Evolutionary conservation across 1,140 invertebrate species (phyloP).

Genomic region (Pachyrhynchus sulphureomaculatus): DNA sequence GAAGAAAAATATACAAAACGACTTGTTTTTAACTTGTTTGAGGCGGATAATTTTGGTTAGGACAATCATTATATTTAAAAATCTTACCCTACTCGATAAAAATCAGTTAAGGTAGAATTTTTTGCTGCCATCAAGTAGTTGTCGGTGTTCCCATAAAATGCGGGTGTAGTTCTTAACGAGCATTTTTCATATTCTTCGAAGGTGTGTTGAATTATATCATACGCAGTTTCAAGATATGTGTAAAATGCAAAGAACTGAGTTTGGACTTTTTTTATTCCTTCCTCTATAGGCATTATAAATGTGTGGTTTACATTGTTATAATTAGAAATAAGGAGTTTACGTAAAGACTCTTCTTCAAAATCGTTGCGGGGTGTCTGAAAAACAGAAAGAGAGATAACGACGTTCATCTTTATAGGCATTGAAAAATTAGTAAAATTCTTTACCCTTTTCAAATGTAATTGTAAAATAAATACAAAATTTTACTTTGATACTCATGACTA

Average conservation of each 20-base stretch:
- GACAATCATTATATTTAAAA: too few relatives aligned
- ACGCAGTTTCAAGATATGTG: neutral
- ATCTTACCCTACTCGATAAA: neutral
- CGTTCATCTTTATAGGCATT: too few relatives aligned
- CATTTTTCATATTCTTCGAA: constrained; percentile 6
- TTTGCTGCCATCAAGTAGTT: neutral
- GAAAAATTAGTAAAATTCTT: too few relatives aligned
- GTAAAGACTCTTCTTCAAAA: too few relatives aligned
- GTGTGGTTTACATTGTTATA: neutral
- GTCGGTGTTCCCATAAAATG: neutral
- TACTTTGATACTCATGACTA: too few relatives aligned
- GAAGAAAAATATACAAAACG: too few relatives aligned
- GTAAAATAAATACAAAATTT: too few relatives aligned
- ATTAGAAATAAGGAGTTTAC: neutral
- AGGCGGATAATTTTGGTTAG: too few relatives aligned
- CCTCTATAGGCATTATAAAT: neutral
- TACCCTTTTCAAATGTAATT: too few relatives aligned
- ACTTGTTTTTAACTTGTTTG: too few relatives aligned
- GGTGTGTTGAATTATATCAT: neutral
- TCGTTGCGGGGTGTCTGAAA: too few relatives aligned
- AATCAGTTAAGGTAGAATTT: constrained; percentile 1
- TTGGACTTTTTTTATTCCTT: neutral
- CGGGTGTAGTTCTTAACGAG: neutral
- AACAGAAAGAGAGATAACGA: too few relatives aligned
- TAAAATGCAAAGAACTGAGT: neutral